Evolutionary conservation across 2,888 invertebrate genomes (phyloP), one percentile per base, ranked within the genome.

Genomic region (Timandra comae): DNA sequence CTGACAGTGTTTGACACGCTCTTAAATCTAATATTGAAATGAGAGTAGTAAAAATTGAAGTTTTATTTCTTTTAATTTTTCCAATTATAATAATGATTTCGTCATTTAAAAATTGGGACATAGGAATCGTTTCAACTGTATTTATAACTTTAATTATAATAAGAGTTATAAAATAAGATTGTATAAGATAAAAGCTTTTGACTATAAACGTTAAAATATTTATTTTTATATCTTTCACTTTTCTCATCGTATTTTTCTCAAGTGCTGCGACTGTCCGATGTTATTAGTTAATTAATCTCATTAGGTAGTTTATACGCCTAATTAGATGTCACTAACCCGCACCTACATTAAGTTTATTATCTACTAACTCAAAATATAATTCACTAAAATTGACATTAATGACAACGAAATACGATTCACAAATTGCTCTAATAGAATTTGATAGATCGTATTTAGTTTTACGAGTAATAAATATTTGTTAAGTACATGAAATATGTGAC

Each of bases 11-110:
- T 41, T 45, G 51, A 57, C 46, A 49, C 45, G 37, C 49, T 31
- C 30, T 43, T 51, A 57, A 56, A 59, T 62, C 52, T 55, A 48
- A 51, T 62, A 57, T 57, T 53, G 33, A 48, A 62, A 56, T 62
- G 49, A 54, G 51, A 28, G 20, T 36, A 44, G 33, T 54, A 46
- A 53, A 47, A 42, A 38, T 34, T 28, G 7, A 21, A 44, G 12
- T 29, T 49, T 49, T 46, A 50, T 46, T 41, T 29, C 24, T 47
- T 38, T 41, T 38, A 47, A 41, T 52, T 50, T 51, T 43, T 29
- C 30, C 27, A 25, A 30, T 30, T 33, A 31, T 30, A 30, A 29
- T 36, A 33, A 41, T 29, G 33, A 30, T 40, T 33, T 26, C 32
- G 28, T 29, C 23, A 22, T 9, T 33, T 33, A 16, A 33, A 11